Percentiles rank a stretch among this genome's conserved stretches.
These are phyloP conservation scores for Rhagologus leucostigma DNA, from an alignment of 2,113 vertebrate species.

Conservation along the genomic window DNA sequence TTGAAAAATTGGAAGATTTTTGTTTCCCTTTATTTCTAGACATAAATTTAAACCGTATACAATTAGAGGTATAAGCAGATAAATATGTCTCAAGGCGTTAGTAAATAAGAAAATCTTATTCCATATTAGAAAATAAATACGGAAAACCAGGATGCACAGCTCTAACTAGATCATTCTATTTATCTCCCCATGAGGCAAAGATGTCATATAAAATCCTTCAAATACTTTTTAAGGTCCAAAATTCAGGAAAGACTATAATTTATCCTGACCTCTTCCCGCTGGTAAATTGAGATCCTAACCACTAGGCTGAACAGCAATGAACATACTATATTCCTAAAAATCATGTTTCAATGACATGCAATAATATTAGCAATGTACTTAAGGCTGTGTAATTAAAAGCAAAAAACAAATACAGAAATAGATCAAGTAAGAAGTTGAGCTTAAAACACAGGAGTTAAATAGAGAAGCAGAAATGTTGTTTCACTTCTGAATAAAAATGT, in stretches of 20 bases:
- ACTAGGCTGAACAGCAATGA: neutral
- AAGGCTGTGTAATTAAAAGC: neutral
- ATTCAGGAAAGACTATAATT: neutral
- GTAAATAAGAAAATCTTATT: neutral
- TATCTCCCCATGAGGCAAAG: neutral
- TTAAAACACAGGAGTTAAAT: neutral
- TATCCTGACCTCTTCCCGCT: neutral
- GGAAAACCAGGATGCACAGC: neutral
- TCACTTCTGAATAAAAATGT: neutral
- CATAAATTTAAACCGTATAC: neutral
- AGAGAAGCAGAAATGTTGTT: neutral
- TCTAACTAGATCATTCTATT: neutral
- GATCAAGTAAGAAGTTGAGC: neutral
- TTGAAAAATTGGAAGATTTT: neutral
- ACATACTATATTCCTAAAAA: neutral
- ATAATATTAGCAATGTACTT: neutral
- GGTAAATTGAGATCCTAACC: neutral
- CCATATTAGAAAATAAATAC: neutral
- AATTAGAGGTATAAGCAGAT: neutral
- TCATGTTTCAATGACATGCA: neutral
- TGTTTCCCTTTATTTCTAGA: neutral
- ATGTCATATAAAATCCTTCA: neutral
- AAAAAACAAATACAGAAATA: neutral
- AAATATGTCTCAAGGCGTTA: neutral
- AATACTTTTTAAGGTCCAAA: neutral